Base-by-base conservation (phyloP, 2,888 invertebrate genomes). In the Phania funesta region DNA sequence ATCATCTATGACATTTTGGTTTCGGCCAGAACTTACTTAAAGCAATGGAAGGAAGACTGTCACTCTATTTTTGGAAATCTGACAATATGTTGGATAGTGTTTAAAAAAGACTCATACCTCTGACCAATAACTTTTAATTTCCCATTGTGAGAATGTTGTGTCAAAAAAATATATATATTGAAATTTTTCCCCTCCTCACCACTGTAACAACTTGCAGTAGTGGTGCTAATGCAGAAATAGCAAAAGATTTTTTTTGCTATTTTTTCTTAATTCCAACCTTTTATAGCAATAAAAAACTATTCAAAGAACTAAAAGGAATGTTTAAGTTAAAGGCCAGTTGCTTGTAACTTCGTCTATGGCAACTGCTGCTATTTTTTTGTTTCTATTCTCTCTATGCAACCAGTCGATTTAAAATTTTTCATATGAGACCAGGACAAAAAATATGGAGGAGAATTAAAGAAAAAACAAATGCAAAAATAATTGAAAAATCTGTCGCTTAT, bases 401-500 rank as follows among this genome's bases (percentile, higher is more conserved):
- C 41, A 64, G 78, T 65, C 50, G 26, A 73, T 65, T 73, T 58
- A 8, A 79, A 35, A 54, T 73, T 35, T 78, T 65, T 73, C 52
- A 68, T 62, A 60, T 68, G 52, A 60, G 58, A 35, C 65, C 11
- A 22, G 11, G n/a, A 13, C 11, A 4, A 44, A 44, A 44, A 44
- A 44, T 44, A 44, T n/a, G n/a, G 6, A n/a, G 16, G 16, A 16
- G 6, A 18, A 22, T 18, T 20, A 29, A 67, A 67, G 11, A 48
- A 46, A 46, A 71, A 70, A 24, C 32, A 73, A 50, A 22, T 32
- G 50, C 62, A 62, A 46, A 82, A 82, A 78, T 82, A 82, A 82
- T 82, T 82, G 82, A 82, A 82, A 82, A 82, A 82, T 82, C 82
- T 82, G 82, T 82, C 82, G 82, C 82, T 82, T 82, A 82, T 82